Evolutionary conservation across 2,797 vertebrate species (phyloP), one percentile per base, ranked within the genome.

Genomic region (Acipenser ruthenus): DNA sequence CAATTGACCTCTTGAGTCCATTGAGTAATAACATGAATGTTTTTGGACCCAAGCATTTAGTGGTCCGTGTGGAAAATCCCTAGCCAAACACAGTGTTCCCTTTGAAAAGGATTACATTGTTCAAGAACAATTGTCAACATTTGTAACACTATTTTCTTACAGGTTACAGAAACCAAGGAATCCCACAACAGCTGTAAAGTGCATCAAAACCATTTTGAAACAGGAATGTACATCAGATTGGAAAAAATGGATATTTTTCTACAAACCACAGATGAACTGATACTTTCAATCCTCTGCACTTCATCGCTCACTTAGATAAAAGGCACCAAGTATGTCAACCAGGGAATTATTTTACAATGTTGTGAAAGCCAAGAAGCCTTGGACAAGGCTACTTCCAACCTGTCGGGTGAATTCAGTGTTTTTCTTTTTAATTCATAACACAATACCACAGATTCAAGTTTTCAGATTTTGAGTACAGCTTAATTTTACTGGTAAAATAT

Each of bases 101-200:
- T 18, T 18, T 18, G 18, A 18, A 18, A 18, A 18, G 18, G 18
- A 18, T 18, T 18, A 18, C 18, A 18, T 18, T 18, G 18, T 18
- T 18, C 18, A 18, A 18, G 18, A 18, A 18, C 18, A 18, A 18
- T 18, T 18, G 18, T 18, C 1, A 18, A 18, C 18, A 18, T 18
- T 18, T 18, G 8, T 15, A 53, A 50, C 9, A 49, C 7, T n/a
- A 53, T 61, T n/a, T 67, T 12, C 76, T 70, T 68, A 66, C 86
- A 96, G 94, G 93, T 68, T 95, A 91, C 79, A 93, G 91, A 86
- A 93, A 95, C 49, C 94, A 95, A 76, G 90, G 88, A 50, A 73
- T 90, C 67, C 90, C 92, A 53, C 92, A 95, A 75, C 93, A 95
- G 72, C 90, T 96, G 80, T 97, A 90, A 94, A 49, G 64, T 65